Conservation (phyloP, 2,888 invertebrate genomes). For the Sabellastarte sp. region DNA sequence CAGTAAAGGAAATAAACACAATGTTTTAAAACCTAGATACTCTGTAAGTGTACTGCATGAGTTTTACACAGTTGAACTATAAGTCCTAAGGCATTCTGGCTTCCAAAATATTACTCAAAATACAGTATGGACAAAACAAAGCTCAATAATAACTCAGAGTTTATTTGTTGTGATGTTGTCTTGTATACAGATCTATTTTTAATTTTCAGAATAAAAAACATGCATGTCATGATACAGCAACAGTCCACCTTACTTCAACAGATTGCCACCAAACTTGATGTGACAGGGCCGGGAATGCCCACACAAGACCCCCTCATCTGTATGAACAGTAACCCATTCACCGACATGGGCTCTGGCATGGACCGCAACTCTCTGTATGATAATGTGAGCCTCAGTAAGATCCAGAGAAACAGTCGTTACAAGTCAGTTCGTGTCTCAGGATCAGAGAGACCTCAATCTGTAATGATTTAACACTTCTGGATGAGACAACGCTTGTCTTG, state of each 20-base stretch:
- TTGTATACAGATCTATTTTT: too few relatives aligned
- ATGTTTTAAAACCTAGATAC: too few relatives aligned
- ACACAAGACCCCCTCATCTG: too few relatives aligned
- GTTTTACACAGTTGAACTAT: too few relatives aligned
- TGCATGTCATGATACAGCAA: constrained; percentile 20
- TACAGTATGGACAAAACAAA: too few relatives aligned
- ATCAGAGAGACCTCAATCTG: constrained; percentile 1
- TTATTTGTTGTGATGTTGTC: too few relatives aligned
- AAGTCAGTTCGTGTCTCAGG: constrained; percentile 2
- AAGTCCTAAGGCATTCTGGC: too few relatives aligned
- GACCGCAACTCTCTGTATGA: constrained; percentile 10
- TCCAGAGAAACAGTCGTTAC: not conserved
- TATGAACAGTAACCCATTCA: constrained; percentile 4
- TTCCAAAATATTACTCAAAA: too few relatives aligned
- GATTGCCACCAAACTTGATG: constrained; percentile 22
- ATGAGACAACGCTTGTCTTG: too few relatives aligned
- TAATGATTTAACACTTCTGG: constrained; percentile 6
- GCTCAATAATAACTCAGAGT: too few relatives aligned
- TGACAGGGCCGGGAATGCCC: constrained; percentile 1
- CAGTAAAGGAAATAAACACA: too few relatives aligned
- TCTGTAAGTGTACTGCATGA: too few relatives aligned
- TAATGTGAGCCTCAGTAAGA: constrained; percentile 3
- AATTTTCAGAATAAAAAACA: constrained; percentile 16
- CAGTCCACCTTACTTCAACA: constrained; percentile 26
- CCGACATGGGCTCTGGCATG: constrained; percentile 7